Conservation (phyloP, 2,797 vertebrate species). For the Labeo calbasu region DNA sequence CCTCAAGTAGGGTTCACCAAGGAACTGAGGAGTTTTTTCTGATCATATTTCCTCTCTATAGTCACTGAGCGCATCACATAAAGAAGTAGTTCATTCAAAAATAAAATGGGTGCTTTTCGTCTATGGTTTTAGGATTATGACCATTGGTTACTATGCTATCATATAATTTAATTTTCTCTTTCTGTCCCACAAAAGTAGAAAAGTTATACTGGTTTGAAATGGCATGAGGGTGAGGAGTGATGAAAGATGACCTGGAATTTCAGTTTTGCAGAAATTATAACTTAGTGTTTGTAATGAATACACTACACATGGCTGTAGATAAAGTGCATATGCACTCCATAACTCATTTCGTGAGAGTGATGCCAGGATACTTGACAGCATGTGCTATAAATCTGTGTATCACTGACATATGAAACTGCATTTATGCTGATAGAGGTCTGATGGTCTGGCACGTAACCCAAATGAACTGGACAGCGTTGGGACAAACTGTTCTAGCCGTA, state of each 20-base stretch:
- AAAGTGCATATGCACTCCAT: background rate
- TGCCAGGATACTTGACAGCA: background rate
- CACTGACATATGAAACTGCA: conserved; percentile 21
- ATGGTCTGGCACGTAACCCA: background rate
- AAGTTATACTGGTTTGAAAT: background rate
- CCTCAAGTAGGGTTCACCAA: background rate
- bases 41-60: background rate
- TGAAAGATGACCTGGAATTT: background rate
- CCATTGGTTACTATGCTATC: background rate
- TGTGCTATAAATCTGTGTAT: background rate
- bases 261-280: background rate
- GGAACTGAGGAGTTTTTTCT: background rate
- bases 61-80: background rate
- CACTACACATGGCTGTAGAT: background rate
- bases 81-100: background rate
- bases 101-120: background rate
- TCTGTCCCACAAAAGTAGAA: background rate
- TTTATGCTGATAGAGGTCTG: conserved; percentile 7
- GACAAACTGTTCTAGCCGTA: conserved; percentile 34
- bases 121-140: background rate
- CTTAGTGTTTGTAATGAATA: background rate
- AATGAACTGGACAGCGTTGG: conserved; percentile 17
- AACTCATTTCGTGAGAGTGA: background rate
- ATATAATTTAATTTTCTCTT: background rate
- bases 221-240: background rate